Evolutionary conservation across 2,888 invertebrate genomes (phyloP), one percentile per base, ranked within the genome.

Genomic region (Eupithecia inturbata): DNA sequence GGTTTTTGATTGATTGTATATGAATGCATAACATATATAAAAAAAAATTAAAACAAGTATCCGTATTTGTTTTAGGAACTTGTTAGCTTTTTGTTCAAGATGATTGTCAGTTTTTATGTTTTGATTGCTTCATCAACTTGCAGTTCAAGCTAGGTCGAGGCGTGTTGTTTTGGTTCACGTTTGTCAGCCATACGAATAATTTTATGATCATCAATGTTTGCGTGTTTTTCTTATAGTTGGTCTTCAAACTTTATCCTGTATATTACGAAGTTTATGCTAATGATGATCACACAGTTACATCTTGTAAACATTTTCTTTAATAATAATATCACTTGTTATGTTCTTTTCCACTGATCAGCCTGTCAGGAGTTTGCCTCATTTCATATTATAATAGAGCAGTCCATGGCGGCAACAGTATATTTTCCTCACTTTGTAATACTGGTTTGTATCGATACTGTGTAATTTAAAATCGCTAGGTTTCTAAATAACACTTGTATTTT

Each of bases 381-480:
- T 79, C 77, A 74, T 75, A 74, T 77, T 68, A 70, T 76, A 76
- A 79, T 73, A 69, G 73, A 66, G 66, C 73, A 73, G 71, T 73
- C 73, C 71, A 73, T 41, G 45, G 71, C 71, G 57, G 76, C 73
- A 71, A 71, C 76, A 62, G n/a, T 76, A 71, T 75, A 70, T 76
- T 76, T 76, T 76, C 76, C 76, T 69, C 76, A 71, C 76, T 76
- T 73, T 71, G 73, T 67, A 76, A 71, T 71, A 71, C 75, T 68
- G 28, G 73, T 71, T 41, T 14, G 67, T 72, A 69, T 49, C 49
- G 76, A 77, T 76, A 64, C 71, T 76, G 69, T 72, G 71, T 74
- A 68, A 76, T 76, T 76, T 76, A 33, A 41, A 72, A 74, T 68
- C 28, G 67, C 76, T 66, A 68, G 71, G 71, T 80, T 80, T 79